Conservation (phyloP, 2,888 invertebrate species). For the Xanthorhoe designata region DNA sequence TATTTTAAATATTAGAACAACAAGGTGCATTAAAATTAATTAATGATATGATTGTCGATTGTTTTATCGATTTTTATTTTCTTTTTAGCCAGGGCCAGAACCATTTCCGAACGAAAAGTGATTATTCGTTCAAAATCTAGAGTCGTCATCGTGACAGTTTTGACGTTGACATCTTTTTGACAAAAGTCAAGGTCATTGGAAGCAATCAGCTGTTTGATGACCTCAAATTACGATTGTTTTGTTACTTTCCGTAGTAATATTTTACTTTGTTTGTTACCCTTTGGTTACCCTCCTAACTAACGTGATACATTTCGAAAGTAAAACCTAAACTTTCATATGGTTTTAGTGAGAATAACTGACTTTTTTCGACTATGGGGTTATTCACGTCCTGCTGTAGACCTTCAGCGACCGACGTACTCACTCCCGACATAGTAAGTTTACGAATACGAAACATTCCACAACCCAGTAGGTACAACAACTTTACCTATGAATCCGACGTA, state of each 20-base stretch:
- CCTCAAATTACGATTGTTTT: background rate
- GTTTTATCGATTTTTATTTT: constrained; percentile 11
- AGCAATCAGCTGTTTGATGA: constrained; percentile 5
- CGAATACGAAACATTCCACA: constrained; percentile 6
- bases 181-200: constrained; percentile 1
- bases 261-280: too few species aligned
- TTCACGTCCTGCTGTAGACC: constrained; percentile 84
- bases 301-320: background rate
- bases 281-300: too few species aligned
- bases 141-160: background rate
- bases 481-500: background rate
- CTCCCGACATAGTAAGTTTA: constrained; percentile 85
- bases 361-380: constrained; percentile 73
- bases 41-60: background rate
- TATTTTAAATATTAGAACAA: too few species aligned
- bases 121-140: background rate
- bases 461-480: background rate
- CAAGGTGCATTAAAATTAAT: too few species aligned
- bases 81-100: constrained; percentile 5
- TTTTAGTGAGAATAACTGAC: constrained; percentile 39
- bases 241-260: too few species aligned
- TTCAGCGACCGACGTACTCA: constrained; percentile 83
- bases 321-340: constrained; percentile 39
- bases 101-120: constrained; percentile 1
- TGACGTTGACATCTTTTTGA: constrained; percentile 5